Evolutionary conservation across 2,113 vertebrate species (phyloP).

Genomic region (Paedocypris sp.): DNA sequence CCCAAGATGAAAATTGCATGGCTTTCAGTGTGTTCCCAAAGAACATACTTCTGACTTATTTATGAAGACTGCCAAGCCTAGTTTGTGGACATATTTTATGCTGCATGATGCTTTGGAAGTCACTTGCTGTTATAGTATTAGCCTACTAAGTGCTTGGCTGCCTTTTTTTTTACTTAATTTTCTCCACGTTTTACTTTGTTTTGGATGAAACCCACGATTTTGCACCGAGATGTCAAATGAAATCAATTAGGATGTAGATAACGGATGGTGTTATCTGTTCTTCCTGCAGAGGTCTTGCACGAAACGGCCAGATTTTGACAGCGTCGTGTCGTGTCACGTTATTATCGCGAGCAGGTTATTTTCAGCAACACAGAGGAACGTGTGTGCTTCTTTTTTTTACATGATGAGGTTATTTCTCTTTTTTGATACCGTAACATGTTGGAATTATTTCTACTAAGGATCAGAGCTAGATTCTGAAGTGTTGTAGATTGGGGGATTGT

Average conservation of each 20-base stretch:
- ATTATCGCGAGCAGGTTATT: not conserved
- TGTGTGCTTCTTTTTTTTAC: not conserved
- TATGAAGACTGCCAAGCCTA: constrained; percentile 85
- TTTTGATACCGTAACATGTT: not conserved
- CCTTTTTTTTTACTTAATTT: constrained; percentile 54
- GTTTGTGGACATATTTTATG: constrained; percentile 62
- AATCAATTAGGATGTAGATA: not conserved
- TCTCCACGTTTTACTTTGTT: constrained; percentile 43
- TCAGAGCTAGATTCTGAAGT: no score
- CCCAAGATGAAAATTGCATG: constrained; percentile 37
- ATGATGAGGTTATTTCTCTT: not conserved
- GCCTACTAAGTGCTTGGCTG: constrained; percentile 61
- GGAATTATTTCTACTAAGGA: not conserved
- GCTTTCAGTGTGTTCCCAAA: constrained; percentile 47
- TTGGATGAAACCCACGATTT: constrained; percentile 40
- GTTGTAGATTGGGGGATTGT: not conserved
- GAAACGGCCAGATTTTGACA: not conserved
- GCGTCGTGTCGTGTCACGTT: not conserved
- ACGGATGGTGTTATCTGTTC: not conserved
- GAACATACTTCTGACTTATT: constrained; percentile 46
- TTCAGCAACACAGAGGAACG: not conserved
- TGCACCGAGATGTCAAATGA: not conserved
- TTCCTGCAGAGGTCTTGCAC: not conserved
- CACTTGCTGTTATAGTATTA: constrained; percentile 64
- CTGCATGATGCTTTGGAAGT: constrained; percentile 72